Evolutionary conservation across 2,888 invertebrate genomes (phyloP).

Genomic region (Drosophila conformis): DNA sequence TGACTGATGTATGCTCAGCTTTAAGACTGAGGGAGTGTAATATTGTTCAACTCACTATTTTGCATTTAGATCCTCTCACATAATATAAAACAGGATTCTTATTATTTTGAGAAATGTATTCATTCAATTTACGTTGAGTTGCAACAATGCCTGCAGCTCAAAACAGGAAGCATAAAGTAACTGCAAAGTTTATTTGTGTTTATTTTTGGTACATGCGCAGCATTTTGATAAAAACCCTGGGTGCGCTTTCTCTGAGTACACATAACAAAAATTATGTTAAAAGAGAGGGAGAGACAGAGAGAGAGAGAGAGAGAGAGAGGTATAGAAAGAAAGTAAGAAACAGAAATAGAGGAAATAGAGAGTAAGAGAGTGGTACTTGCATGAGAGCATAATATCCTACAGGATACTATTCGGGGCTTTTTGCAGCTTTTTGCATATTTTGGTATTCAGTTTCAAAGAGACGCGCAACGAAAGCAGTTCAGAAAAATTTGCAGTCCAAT

Average conservation of each 20-base stretch:
- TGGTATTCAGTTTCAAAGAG: conserved; percentile 67
- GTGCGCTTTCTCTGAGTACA: conserved; percentile 47
- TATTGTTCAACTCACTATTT: background rate
- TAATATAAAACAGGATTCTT: background rate
- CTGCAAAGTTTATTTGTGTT: conserved; percentile 47
- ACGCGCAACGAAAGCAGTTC: conserved; percentile 81
- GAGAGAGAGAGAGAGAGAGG: background rate
- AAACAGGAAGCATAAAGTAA: conserved; percentile 35
- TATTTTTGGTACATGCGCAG: conserved; percentile 77
- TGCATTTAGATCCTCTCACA: background rate
- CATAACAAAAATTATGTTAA: conserved; percentile 15
- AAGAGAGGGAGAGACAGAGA: background rate
- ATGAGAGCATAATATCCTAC: conserved; percentile 67
- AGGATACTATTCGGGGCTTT: conserved; percentile 68
- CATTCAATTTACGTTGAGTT: conserved; percentile 30
- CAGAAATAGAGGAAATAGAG: conserved; percentile 8
- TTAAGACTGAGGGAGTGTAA: background rate
- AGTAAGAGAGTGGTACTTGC: conserved; percentile 1
- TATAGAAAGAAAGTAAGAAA: conserved; percentile 2
- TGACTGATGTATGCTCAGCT: background rate
- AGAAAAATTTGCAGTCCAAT: conserved; percentile 35
- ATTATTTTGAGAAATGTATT: conserved; percentile 22
- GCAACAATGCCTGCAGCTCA: conserved; percentile 41
- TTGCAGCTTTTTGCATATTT: conserved; percentile 65
- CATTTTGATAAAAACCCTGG: conserved; percentile 58